These are phyloP conservation scores for Phrynocephalus forsythii DNA, from an alignment of 2,797 vertebrate species.

Conservation along the genomic window DNA sequence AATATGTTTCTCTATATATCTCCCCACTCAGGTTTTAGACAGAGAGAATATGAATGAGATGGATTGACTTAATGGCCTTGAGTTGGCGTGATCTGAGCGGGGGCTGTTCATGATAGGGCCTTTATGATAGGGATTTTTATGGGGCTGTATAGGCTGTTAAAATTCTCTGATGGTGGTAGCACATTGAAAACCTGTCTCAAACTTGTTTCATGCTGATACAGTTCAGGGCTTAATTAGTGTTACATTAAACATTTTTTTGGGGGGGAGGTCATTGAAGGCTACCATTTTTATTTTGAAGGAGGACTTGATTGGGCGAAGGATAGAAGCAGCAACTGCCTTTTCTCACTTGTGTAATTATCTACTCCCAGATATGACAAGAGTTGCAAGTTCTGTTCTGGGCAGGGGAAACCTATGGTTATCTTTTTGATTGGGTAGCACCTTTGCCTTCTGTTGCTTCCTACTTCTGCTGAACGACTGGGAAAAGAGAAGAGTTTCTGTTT, in stretches of 20 bases:
- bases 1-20: background rate
- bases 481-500: background rate
- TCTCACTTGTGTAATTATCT: background rate
- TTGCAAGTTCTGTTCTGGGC: background rate
- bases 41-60: no score
- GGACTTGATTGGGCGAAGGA: background rate
- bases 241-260: background rate
- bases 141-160: background rate
- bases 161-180: background rate
- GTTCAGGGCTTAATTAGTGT: background rate
- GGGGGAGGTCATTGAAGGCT: background rate
- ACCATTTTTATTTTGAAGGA: background rate
- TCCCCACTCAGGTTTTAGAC: no score
- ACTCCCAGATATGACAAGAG: background rate
- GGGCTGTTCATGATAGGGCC: no score
- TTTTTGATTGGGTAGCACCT: background rate
- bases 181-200: fast-evolving
- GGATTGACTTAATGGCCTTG: no score
- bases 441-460: background rate
- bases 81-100: no score
- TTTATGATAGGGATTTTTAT: no score
- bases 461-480: background rate
- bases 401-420: background rate
- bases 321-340: background rate
- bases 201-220: background rate